Conservation (phyloP, 2,888 invertebrate genomes). For the Cheilosia grossa region DNA sequence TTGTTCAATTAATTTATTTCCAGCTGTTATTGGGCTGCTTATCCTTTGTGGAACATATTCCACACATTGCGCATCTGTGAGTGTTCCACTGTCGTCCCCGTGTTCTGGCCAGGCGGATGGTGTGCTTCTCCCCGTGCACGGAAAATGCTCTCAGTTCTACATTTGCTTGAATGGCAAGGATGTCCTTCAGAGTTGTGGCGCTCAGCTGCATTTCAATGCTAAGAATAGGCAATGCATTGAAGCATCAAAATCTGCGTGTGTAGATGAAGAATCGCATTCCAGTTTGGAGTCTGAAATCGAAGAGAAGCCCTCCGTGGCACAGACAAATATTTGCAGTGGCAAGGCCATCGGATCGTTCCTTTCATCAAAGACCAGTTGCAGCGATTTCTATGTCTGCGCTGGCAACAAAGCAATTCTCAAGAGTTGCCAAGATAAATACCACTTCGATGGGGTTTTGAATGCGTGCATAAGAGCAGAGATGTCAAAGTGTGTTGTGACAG, state of each 20-base stretch:
- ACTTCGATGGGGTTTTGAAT: constrained; percentile 20
- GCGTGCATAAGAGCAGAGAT: constrained; percentile 13
- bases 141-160: constrained; percentile 45
- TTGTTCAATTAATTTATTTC: background rate
- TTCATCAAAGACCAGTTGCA: constrained; percentile 43
- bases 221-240: constrained; percentile 36
- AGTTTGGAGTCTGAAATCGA: background rate
- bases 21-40: constrained; percentile 25
- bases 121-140: constrained; percentile 19
- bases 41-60: constrained; percentile 27
- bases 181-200: constrained; percentile 13
- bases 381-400: constrained; percentile 48
- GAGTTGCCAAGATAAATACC: constrained; percentile 3
- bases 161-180: constrained; percentile 40
- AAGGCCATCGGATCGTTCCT: constrained; percentile 48
- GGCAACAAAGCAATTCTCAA: constrained; percentile 26
- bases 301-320: background rate
- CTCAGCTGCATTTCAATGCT: constrained; percentile 34
- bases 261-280: background rate
- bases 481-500: constrained; percentile 38
- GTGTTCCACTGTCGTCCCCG: background rate
- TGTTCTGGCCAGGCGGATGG: constrained; percentile 39
- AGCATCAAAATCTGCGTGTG: constrained; percentile 11
- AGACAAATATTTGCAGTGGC: constrained; percentile 23
- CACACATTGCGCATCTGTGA: background rate